Conservation (phyloP, 1,140 invertebrate species). For the Drosophila gunungcola region DNA sequence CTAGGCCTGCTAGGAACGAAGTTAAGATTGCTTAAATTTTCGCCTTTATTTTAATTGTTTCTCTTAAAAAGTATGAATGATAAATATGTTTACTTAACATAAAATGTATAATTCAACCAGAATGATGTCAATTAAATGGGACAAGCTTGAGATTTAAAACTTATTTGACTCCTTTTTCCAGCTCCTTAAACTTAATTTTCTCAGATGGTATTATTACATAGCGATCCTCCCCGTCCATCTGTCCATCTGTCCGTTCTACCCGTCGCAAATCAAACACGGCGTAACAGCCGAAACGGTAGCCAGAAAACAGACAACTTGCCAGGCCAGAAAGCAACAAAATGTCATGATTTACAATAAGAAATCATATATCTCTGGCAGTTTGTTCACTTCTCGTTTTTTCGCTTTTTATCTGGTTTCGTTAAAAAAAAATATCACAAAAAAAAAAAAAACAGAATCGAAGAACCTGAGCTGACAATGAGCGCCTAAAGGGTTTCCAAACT, state of each 20-base stretch:
- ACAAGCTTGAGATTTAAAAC: too few relatives aligned
- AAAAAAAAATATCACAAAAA: slow-evolving; percentile 38
- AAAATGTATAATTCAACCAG: too few relatives aligned
- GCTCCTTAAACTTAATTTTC: not conserved
- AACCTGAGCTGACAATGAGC: slow-evolving; percentile 74
- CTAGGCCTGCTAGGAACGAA: not conserved
- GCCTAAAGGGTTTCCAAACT: slow-evolving; percentile 75
- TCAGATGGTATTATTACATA: not conserved
- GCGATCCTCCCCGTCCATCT: slow-evolving; percentile 9
- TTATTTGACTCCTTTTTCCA: not conserved
- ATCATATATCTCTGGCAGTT: slow-evolving; percentile 69
- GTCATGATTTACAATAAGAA: slow-evolving; percentile 81
- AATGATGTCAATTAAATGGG: too few relatives aligned
- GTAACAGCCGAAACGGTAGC: slow-evolving; percentile 65
- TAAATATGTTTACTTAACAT: too few relatives aligned
- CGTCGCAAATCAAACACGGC: slow-evolving; percentile 33
- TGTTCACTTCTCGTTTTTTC: slow-evolving; percentile 48
- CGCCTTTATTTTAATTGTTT: not conserved
- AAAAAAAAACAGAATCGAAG: slow-evolving; percentile 38
- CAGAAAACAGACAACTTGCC: slow-evolving; percentile 46
- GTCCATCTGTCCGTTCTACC: not conserved
- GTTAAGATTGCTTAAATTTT: not conserved
- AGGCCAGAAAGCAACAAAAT: slow-evolving; percentile 68
- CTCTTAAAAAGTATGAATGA: too few relatives aligned
- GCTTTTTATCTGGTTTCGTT: slow-evolving; percentile 42